Conservation (phyloP, 2,113 vertebrate species). For the Caretta caretta region DNA sequence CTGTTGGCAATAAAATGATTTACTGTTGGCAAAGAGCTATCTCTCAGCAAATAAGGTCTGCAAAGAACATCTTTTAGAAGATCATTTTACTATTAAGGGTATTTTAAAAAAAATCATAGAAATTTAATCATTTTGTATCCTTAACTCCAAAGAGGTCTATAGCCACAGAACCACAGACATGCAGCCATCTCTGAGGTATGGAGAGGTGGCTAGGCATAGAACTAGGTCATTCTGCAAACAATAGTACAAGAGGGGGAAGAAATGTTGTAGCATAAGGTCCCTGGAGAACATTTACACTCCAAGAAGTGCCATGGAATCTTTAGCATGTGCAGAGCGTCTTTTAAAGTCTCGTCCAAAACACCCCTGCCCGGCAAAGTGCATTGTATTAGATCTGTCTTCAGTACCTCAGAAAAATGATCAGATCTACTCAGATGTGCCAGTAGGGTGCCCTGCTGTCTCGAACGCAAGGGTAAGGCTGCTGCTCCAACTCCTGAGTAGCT, state of each 20-base stretch:
- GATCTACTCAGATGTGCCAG: not conserved
- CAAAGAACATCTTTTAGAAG: not conserved
- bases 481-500: not conserved
- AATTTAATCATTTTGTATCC: not conserved
- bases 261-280: not conserved
- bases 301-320: not conserved
- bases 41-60: not conserved
- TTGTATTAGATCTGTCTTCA: not conserved
- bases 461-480: not conserved
- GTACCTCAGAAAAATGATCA: not conserved
- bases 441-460: not conserved
- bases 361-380: not conserved
- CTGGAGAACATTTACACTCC: not conserved
- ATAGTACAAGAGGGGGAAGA: not conserved
- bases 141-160: not conserved
- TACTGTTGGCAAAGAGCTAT: not conserved
- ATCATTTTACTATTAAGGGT: not conserved
- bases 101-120: not conserved
- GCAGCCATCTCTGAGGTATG: not conserved
- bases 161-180: not conserved
- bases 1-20: not conserved
- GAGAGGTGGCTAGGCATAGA: not conserved
- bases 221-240: not conserved
- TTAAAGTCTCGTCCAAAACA: not conserved
- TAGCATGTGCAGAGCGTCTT: not conserved